Evolutionary conservation across 2,888 invertebrate species (phyloP).

Genomic region (Erpobdella octoculata): DNA sequence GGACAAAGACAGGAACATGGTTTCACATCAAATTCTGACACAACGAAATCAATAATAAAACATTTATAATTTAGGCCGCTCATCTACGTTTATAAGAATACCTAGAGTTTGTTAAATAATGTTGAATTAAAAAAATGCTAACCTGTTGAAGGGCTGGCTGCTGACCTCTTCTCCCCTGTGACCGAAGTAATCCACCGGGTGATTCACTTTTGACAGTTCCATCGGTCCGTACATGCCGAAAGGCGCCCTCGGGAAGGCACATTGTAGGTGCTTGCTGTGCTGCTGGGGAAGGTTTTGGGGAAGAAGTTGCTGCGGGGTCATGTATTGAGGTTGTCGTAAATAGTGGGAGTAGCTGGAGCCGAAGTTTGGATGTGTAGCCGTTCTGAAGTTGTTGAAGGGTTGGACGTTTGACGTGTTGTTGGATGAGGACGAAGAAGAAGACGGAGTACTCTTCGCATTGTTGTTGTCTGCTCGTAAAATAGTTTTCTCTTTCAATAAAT

Average conservation of each 20-base stretch:
- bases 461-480: background rate
- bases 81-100: too few relatives aligned
- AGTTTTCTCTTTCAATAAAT: background rate
- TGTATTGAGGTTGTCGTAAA: background rate
- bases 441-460: too few relatives aligned
- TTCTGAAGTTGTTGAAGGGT: slow-evolving; percentile 1
- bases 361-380: background rate
- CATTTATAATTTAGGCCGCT: too few relatives aligned
- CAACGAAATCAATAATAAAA: too few relatives aligned
- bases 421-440: slow-evolving; percentile 12
- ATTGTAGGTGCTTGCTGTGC: background rate
- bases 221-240: background rate
- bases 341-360: background rate
- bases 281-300: background rate
- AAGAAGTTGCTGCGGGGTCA: background rate
- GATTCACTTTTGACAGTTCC: background rate
- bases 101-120: too few relatives aligned
- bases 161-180: background rate
- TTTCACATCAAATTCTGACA: too few relatives aligned
- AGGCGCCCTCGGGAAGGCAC: background rate
- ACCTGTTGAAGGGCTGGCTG: background rate
- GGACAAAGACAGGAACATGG: too few relatives aligned
- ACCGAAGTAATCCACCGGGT: too few relatives aligned
- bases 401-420: background rate
- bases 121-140: background rate